Evolutionary conservation across 2,113 vertebrate species (phyloP), one percentile per base, ranked within the genome.

Genomic region (Zosterops japonicus): DNA sequence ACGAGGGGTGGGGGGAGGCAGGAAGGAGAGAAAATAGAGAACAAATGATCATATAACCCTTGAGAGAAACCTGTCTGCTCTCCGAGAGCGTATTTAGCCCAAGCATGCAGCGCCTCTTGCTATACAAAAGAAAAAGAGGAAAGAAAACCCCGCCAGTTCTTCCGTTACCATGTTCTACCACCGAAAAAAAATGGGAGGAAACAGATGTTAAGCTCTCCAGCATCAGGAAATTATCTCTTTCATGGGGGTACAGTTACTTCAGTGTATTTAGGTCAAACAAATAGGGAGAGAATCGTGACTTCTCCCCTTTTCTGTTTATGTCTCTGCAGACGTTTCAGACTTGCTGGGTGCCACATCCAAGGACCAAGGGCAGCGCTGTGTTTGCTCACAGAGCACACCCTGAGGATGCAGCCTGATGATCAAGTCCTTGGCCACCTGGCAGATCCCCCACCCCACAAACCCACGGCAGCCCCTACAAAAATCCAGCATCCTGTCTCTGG

Each of bases 171-270:
- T 91, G 93, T 92, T 89, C 87, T 72, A 93, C 82, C 81, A 84
- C 56, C 0, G 1, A 52, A 85, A 95, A 96, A 94, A 97, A 97
- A 96, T 94, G 76, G 87, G 95, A 97, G 97, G 97, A 97, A 97
- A 97, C 97, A 97, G 97, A 97, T 97, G 97, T 95, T 94, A 76
- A 89, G 96, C 72, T 94, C 87, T 95, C 85, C 80, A 95, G 82
- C 8, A 2, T 86, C 95, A 96, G 94, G 95, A 96, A 97, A 95
- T 95, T 94, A 93, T 96, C 95, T 96, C 79, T 97, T 96, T 92
- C 95, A 95, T 92, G 86, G 87, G 89, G 83, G 93, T 93, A 76
- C 61, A 61, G 90, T 87, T 95, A 87, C 94, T 90, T 92, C 90
- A 67, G 64, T 57, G 79, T 92, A 94, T 94, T 87, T 94, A 87